phyloP scores from a whole-genome alignment of 2,113 vertebrate genomes.

The Thermophis baileyi region DNA sequence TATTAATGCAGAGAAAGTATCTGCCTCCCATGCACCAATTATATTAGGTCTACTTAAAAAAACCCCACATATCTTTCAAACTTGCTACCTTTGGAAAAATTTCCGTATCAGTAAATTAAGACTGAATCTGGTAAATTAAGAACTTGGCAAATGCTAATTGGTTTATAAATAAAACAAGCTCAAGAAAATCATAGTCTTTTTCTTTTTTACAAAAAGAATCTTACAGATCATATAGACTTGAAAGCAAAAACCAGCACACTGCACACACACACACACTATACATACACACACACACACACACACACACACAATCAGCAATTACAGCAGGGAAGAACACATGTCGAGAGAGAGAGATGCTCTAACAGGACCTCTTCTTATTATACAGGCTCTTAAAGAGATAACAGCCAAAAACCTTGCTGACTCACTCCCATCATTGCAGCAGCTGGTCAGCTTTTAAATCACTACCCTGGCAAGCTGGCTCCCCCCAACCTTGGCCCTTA shows the following conservation, averaged over 20 bases:
- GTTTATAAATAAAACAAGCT: neutral
- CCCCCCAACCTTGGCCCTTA: no score
- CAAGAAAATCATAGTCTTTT: neutral
- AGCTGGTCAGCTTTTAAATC: no score
- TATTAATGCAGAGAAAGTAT: neutral
- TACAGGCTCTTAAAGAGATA: no score
- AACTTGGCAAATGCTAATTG: neutral
- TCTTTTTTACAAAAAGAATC: neutral
- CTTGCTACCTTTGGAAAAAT: neutral
- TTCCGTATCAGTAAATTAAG: neutral
- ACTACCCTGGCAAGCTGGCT: no score
- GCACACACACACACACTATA: neutral
- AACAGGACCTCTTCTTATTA: no score
- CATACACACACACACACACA: no score
- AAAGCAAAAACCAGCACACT: neutral
- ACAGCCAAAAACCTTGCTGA: no score
- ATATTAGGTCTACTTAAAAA: neutral
- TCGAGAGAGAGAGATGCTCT: no score
- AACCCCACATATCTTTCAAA: neutral
- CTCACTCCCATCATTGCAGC: no score
- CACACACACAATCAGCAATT: no score
- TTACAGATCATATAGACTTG: neutral
- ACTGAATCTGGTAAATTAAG: neutral
- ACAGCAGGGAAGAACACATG: no score
- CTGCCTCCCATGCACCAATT: neutral